Base-by-base conservation (phyloP, 2,113 vertebrate species). In the Lethenteron camtschaticum region DNA sequence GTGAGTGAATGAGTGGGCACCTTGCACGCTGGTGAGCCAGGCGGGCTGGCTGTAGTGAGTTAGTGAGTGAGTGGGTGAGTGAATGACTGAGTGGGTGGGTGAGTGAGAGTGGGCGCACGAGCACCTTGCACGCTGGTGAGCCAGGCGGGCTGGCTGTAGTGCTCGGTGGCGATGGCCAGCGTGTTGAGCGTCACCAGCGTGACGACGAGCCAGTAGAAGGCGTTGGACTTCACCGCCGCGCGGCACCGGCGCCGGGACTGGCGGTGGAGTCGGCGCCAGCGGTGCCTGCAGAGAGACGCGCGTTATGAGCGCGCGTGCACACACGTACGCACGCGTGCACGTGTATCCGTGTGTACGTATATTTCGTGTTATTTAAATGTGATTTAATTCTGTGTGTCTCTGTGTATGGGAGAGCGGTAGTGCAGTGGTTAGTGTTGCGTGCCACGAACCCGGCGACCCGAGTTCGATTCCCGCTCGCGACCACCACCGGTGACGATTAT, bases 131-230 rank as follows among this genome's bases (percentile, higher is more conserved):
- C 75, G 1, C 2, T 72, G 2, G 88, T 95, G 75, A 92, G 73
- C 72, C 74, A 78, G 0, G 80, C 78, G 1, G 89, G 73, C 78
- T 99, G 90, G 73, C 83, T 76, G 76, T 99, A 86, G 76, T 90
- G 80, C 78, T 99, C 92, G 0, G 85, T 86, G 18, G 94, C 89
- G 0, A 99, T 87, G 60, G 85, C 87, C 69, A 99, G 74, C 2
- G 92, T 99, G 78, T 99, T 97, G 74, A 99, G 81, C 56, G 87
- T 79, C 55, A 99, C 86, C 0, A 92, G 73, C 70, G 95, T 74
- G 77, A 99, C 91, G 75, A 96, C 89, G 68, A 87, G 74, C 90
- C 94, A 96, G 72, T 94, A 88, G 79, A 99, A 99, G 69, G 75
- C 74, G 56, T 75, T 84, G 68, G 87, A 88, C 76, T 99, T 99